phyloP scores from a whole-genome alignment of 2,888 invertebrate species.

The Cylindroiulus punctatus region DNA sequence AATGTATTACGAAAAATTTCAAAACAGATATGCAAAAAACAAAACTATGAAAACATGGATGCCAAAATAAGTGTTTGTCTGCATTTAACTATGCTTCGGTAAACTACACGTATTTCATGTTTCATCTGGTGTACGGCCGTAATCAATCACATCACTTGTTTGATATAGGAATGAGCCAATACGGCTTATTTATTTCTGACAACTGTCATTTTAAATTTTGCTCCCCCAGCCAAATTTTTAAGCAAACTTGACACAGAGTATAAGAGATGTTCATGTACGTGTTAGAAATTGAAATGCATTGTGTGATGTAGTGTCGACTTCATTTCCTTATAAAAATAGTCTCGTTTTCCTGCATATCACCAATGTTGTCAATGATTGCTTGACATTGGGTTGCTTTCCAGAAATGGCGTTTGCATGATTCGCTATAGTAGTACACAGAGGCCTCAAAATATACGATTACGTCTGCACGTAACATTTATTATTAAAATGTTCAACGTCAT shows the following conservation, averaged over 20 bases:
- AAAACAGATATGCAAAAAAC: not conserved
- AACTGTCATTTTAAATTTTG: no score
- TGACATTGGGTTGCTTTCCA: not conserved
- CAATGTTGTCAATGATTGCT: not conserved
- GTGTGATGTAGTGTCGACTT: no score
- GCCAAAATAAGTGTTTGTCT: not conserved
- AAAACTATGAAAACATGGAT: not conserved
- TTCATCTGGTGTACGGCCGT: no score
- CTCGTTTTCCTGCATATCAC: not conserved
- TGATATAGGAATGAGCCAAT: no score
- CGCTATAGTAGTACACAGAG: not conserved
- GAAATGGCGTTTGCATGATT: not conserved
- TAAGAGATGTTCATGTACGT: no score
- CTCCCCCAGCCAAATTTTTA: no score
- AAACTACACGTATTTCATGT: no score
- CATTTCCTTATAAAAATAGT: not conserved
- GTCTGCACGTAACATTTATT: not conserved
- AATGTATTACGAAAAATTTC: not conserved
- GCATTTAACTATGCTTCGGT: no score
- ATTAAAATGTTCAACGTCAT: not conserved
- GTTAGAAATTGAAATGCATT: no score
- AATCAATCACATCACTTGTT: no score
- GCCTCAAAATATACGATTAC: not conserved
- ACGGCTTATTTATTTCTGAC: no score
- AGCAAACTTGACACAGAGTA: no score